phyloP scores from a whole-genome alignment of 2,888 invertebrate genomes.

The Leuctra nigra region DNA sequence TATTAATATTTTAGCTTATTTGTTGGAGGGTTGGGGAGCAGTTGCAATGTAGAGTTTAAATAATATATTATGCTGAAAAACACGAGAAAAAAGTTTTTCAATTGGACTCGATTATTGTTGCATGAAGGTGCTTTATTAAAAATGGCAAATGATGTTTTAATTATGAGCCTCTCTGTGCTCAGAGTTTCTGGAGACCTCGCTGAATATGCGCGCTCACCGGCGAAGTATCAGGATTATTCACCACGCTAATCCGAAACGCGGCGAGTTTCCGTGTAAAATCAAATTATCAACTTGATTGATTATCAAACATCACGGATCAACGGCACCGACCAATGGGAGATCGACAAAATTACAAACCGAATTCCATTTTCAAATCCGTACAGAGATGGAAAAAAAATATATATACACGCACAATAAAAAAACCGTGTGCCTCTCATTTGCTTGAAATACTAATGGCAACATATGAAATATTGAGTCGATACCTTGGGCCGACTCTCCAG shows the following conservation, averaged over 20 bases:
- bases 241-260: conserved; percentile 7
- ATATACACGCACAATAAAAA: conserved; percentile 24
- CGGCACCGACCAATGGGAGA: conserved; percentile 31
- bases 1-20: conserved; percentile 18
- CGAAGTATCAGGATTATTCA: no score
- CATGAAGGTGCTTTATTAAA: no score
- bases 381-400: conserved; percentile 1
- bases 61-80: conserved; percentile 16
- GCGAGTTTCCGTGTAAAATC: conserved; percentile 23
- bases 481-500: conserved; percentile 26
- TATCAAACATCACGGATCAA: conserved; percentile 29
- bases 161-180: no score
- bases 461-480: conserved; percentile 30
- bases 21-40: conserved; percentile 4
- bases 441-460: conserved; percentile 29
- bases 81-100: not conserved
- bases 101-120: conserved; percentile 3
- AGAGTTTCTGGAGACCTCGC: no score
- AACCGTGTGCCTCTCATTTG: conserved; percentile 26
- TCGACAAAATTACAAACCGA: no score
- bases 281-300: conserved; percentile 31
- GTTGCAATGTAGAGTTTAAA: conserved; percentile 3
- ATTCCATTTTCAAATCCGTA: conserved; percentile 15
- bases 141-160: no score
- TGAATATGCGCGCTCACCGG: no score